These are phyloP conservation scores for Dinothrombium tinctorium DNA, from an alignment of 1,140 invertebrate species.

Conservation along the genomic window DNA sequence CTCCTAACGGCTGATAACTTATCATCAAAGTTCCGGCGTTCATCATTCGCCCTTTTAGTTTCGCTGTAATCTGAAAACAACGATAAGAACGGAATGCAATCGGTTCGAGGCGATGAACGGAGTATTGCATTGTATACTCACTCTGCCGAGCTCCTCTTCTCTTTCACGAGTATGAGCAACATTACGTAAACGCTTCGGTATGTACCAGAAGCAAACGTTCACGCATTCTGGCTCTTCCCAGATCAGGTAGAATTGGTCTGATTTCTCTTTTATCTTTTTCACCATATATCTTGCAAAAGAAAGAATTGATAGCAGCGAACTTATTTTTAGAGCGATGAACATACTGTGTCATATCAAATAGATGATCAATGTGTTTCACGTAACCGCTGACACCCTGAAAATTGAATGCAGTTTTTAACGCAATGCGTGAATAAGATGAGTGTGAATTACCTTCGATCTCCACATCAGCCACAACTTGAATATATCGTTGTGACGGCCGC, in stretches of 20 bases:
- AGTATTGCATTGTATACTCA: constrained; percentile 22
- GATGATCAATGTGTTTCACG: constrained; percentile 64
- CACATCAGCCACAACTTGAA: constrained; percentile 99
- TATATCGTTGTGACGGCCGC: constrained; percentile 92
- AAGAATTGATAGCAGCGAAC: no score
- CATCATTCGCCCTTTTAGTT: constrained; percentile 92
- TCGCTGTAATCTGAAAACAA: constrained; percentile 54
- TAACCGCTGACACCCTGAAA: constrained; percentile 64
- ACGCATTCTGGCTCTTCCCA: constrained; percentile 61
- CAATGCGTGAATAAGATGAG: background rate
- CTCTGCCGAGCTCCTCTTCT: constrained; percentile 58
- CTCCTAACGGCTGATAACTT: constrained; percentile 81
- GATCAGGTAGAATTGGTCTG: constrained; percentile 74
- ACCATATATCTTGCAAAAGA: constrained; percentile 42
- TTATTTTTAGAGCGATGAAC: constrained; percentile 8
- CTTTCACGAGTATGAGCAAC: constrained; percentile 48
- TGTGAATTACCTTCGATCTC: constrained; percentile 54
- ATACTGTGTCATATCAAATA: constrained; percentile 57
- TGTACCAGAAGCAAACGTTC: constrained; percentile 96
- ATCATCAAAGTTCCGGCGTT: constrained; percentile 86
- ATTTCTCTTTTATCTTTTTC: constrained; percentile 49
- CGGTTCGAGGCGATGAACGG: background rate
- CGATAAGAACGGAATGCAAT: background rate
- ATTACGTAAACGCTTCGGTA: constrained; percentile 57
- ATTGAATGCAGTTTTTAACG: background rate